A percentile compares a stretch with the other conserved stretches of the same genome.
phyloP scores from a whole-genome alignment of 2,888 invertebrate species.

The Rhorus exstirpatorius region DNA sequence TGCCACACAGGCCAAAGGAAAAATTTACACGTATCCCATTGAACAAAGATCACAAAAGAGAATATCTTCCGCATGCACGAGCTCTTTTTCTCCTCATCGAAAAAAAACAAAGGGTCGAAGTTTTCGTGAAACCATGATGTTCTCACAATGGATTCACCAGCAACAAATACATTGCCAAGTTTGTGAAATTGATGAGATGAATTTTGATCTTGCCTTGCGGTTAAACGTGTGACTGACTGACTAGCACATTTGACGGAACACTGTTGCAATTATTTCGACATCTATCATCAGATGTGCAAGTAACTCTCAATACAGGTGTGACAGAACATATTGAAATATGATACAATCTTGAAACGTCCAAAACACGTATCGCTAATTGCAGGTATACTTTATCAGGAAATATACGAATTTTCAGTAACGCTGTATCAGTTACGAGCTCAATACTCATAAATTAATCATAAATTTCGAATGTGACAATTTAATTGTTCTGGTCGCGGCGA shows the following conservation, averaged over 20 bases:
- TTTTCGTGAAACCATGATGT: conserved; percentile 11
- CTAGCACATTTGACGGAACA: not conserved
- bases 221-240: not conserved
- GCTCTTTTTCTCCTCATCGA: conserved; percentile 33
- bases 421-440: too few relatives aligned
- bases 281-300: not conserved
- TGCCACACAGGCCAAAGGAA: conserved; percentile 45
- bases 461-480: too few relatives aligned
- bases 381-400: too few relatives aligned
- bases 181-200: conserved; percentile 29
- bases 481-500: too few relatives aligned
- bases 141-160: not conserved
- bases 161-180: not conserved
- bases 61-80: conserved; percentile 38
- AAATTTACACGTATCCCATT: conserved; percentile 47
- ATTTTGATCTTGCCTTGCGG: not conserved
- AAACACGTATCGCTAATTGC: too few relatives aligned
- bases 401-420: too few relatives aligned
- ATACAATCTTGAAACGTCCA: too few relatives aligned
- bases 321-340: too few relatives aligned
- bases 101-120: conserved; percentile 40
- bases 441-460: too few relatives aligned
- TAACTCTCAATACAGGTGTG: not conserved
- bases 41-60: conserved; percentile 52
- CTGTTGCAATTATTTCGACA: not conserved